Conservation (phyloP, 2,113 vertebrate genomes). For the Marmota flaviventris region DNA sequence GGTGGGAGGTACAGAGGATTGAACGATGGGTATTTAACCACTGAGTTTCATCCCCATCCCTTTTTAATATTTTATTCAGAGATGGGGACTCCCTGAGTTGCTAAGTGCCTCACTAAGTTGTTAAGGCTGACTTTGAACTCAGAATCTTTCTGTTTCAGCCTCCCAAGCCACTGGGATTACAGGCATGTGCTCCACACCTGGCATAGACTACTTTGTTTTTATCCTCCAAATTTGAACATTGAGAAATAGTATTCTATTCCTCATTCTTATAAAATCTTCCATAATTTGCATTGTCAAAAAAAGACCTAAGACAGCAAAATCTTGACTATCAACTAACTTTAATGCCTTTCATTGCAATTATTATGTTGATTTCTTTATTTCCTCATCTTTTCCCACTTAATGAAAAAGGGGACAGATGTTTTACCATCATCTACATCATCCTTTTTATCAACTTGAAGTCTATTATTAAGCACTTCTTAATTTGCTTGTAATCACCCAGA, state of each 20-base stretch:
- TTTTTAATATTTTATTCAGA: no score
- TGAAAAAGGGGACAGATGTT: slow-evolving; percentile 51
- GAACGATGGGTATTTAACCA: no score
- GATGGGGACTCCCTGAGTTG: no score
- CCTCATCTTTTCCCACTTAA: slow-evolving; percentile 10
- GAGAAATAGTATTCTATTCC: not conserved
- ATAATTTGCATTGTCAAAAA: slow-evolving; percentile 15
- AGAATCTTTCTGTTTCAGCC: no score
- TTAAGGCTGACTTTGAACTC: no score
- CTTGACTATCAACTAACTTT: not conserved
- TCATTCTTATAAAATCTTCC: not conserved
- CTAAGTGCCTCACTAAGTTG: no score
- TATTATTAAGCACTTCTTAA: slow-evolving; percentile 56
- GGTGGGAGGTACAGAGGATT: no score
- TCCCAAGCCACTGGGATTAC: no score
- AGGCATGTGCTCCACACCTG: no score
- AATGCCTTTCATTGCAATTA: slow-evolving; percentile 16
- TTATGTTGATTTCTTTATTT: slow-evolving; percentile 29
- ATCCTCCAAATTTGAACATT: not conserved
- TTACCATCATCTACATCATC: slow-evolving; percentile 19
- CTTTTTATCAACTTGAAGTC: slow-evolving; percentile 59
- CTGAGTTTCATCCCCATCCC: no score
- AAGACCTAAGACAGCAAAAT: not conserved
- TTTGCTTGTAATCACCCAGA: slow-evolving; percentile 10
- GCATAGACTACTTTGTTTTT: no score